A percentile compares a stretch with the other conserved stretches of the same genome.
phyloP scores from a whole-genome alignment of 2,888 invertebrate genomes.

The Macrophya annulata region DNA sequence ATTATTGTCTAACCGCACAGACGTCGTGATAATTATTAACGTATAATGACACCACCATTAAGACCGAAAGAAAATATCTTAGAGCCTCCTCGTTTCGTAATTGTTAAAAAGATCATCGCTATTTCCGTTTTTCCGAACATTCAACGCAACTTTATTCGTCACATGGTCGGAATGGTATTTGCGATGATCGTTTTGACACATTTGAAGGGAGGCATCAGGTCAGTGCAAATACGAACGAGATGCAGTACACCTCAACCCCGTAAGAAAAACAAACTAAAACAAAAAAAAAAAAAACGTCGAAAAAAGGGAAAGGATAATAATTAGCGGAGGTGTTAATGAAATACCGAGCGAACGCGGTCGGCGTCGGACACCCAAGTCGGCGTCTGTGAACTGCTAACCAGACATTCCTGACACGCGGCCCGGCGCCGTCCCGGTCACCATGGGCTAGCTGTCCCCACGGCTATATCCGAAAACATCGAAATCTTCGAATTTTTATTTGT shows the following conservation, averaged over 20 bases:
- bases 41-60: too few species aligned
- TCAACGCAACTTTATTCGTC: too few species aligned
- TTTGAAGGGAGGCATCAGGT: neutral
- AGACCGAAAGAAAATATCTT: too few species aligned
- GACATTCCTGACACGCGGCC: constrained; percentile 77
- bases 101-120: too few species aligned
- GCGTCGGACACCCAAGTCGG: constrained; percentile 57
- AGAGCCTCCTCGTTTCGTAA: too few species aligned
- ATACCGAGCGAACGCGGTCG: constrained; percentile 76
- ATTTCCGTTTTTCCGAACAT: too few species aligned
- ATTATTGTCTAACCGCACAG: too few species aligned
- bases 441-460: constrained; percentile 44
- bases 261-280: neutral
- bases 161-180: too few species aligned
- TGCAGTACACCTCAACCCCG: neutral
- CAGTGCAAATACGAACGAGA: neutral
- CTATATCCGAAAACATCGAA: constrained; percentile 60
- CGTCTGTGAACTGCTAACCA: constrained; percentile 78
- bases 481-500: neutral
- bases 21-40: too few species aligned
- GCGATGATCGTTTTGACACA: neutral
- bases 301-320: constrained; percentile 70
- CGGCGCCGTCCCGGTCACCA: constrained; percentile 74
- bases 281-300: neutral
- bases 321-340: constrained; percentile 80